Base-by-base conservation (phyloP, 2,888 invertebrate genomes). In the Troides oblongomaculatus region DNA sequence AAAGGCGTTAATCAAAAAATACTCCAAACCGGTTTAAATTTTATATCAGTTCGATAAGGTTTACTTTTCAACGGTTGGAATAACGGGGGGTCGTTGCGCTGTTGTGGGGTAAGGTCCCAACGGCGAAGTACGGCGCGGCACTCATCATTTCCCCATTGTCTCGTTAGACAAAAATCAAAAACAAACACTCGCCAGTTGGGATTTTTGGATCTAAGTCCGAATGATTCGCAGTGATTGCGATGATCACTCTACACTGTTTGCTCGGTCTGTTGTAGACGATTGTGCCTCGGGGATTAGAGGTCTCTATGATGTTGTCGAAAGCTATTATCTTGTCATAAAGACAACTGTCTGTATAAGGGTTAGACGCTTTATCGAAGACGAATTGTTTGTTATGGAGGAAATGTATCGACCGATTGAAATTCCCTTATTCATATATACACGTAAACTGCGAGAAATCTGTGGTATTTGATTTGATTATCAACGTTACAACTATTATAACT, bases 91-190 rank as follows among this genome's bases (percentile, higher is more conserved):
- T 84, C 84, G 84, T 78, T 76, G 82, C 80, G 79, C 76, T 76
- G 80, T 84, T 79, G 81, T 85, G 84, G 92, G 90, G 92, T 87
- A 87, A 88, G 87, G 81, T 92, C 92, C 92, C 92, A 90, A 78
- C 89, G 90, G 92, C 85, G 83, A 85, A 85, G 88, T 87, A 83
- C 84, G 80, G 86, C 85, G 82, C 88, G 83, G 86, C 84, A 89
- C 90, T 92, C 92, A 92, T 92, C 92, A 91, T 92, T 91, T 91
- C 92, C 92, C 92, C 89, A 92, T 92, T 92, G 92, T 92, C 91
- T 92, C 91, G 92, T 92, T 92, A 92, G 88, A 92, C 92, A 91
- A 92, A 92, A 92, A 92, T 92, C 91, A 92, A 92, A 92, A 90
- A 91, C 90, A 92, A 92, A 92, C 92, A 91, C 86, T 87, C 86